phyloP scores from a whole-genome alignment of 2,888 invertebrate genomes.

The Resseliella maxima region DNA sequence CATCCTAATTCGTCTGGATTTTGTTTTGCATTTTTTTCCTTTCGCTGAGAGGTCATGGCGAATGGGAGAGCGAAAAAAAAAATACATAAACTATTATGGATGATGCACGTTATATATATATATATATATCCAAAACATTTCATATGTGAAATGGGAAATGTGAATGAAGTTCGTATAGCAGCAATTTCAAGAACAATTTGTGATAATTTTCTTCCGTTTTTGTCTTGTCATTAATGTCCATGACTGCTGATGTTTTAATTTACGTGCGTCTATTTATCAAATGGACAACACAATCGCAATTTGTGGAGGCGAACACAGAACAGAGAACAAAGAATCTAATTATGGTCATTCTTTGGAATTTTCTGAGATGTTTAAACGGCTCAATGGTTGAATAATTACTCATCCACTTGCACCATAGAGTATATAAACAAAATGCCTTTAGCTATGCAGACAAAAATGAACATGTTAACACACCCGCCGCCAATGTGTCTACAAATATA shows the following conservation, averaged over 20 bases:
- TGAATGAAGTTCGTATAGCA: background rate
- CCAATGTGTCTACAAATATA: background rate
- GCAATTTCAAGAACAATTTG: background rate
- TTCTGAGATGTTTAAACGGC: constrained; percentile 2
- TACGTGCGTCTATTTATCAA: constrained; percentile 7
- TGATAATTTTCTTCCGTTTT: constrained; percentile 10
- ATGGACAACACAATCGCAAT: background rate
- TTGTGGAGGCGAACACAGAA: background rate
- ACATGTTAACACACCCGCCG: background rate
- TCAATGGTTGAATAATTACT: background rate
- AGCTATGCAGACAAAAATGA: background rate
- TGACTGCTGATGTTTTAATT: constrained; percentile 37
- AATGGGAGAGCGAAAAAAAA: too few relatives aligned
- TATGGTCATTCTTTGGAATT: constrained; percentile 8
- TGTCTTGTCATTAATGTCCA: constrained; percentile 17
- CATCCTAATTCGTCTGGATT: background rate
- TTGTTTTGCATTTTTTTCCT: background rate
- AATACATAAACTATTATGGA: background rate
- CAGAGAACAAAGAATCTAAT: background rate
- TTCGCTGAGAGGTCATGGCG: too few relatives aligned
- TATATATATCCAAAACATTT: background rate
- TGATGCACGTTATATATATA: background rate
- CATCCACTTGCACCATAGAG: background rate
- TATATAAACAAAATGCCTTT: background rate
- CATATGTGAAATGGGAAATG: background rate